Percentiles rank a stretch among this genome's conserved stretches.
Evolutionary conservation across 1,140 invertebrate species (phyloP).

Genomic region (Drosophila orosa): DNA sequence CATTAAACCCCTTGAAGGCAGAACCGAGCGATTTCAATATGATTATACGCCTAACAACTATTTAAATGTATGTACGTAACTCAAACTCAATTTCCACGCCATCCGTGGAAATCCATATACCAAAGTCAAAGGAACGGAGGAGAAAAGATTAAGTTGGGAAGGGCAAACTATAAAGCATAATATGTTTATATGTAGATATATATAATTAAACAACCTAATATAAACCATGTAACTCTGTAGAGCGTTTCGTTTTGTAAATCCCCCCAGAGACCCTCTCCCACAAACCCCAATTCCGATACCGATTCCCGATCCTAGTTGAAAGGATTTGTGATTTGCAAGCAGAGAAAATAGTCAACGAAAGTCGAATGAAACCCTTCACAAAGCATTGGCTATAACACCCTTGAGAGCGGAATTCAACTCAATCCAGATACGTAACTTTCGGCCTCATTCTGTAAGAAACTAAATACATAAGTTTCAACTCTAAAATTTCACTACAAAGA

Average conservation of each 20-base stretch:
- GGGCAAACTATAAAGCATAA: constrained; percentile 55
- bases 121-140: constrained; percentile 71
- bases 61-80: constrained; percentile 79
- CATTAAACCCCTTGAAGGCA: constrained; percentile 22
- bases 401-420: constrained; percentile 55
- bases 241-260: constrained; percentile 77
- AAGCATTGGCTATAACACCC: constrained; percentile 35
- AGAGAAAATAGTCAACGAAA: constrained; percentile 49
- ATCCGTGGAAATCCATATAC: constrained; percentile 80
- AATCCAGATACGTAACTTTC: constrained; percentile 84
- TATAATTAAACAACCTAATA: constrained; percentile 69
- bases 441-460: constrained; percentile 84
- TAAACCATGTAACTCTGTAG: constrained; percentile 71
- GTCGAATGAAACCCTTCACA: constrained; percentile 28
- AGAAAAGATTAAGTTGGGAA: constrained; percentile 34
- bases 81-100: constrained; percentile 75
- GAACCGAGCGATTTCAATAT: constrained; percentile 49
- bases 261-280: constrained; percentile 6
- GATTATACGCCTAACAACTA: constrained; percentile 56
- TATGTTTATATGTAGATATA: constrained; percentile 82
- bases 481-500: constrained; percentile 20
- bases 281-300: neutral
- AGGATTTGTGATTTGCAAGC: constrained; percentile 45
- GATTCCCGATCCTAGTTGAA: constrained; percentile 28
- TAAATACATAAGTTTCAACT: constrained; percentile 64